Evolutionary conservation across 2,888 invertebrate genomes (phyloP).

Genomic region (Mechanitis mazaeus): DNA sequence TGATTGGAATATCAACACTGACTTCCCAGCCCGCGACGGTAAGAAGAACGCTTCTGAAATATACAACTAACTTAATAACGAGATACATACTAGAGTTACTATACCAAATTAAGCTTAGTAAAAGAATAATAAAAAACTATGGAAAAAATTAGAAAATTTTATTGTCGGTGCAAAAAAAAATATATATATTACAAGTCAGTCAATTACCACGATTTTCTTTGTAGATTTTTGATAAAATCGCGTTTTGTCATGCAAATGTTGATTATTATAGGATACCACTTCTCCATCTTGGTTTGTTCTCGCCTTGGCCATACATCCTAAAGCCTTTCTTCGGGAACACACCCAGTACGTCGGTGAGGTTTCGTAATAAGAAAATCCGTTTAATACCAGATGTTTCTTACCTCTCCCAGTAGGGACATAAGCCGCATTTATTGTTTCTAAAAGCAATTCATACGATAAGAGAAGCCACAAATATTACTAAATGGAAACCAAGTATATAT

Average conservation of each 20-base stretch:
- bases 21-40: constrained; percentile 69
- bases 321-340: constrained; percentile 45
- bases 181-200: background rate
- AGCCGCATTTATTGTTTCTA: constrained; percentile 46
- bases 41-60: constrained; percentile 66
- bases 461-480: too few species aligned
- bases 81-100: background rate
- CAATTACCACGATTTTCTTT: constrained; percentile 42
- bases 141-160: too few species aligned
- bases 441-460: constrained; percentile 26
- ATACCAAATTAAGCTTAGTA: too few species aligned
- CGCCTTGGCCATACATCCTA: constrained; percentile 47
- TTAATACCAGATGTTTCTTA: constrained; percentile 48
- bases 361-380: constrained; percentile 54
- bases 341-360: constrained; percentile 42
- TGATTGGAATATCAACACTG: constrained; percentile 61
- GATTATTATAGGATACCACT: constrained; percentile 42
- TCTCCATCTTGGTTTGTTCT: constrained; percentile 53
- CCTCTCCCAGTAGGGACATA: constrained; percentile 57
- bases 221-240: constrained; percentile 51
- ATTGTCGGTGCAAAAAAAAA: background rate
- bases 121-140: too few species aligned
- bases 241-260: constrained; percentile 56
- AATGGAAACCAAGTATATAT: too few species aligned
- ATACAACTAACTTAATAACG: constrained; percentile 21